Conservation (phyloP, 2,113 vertebrate species). For the Alexandromys fortis region DNA sequence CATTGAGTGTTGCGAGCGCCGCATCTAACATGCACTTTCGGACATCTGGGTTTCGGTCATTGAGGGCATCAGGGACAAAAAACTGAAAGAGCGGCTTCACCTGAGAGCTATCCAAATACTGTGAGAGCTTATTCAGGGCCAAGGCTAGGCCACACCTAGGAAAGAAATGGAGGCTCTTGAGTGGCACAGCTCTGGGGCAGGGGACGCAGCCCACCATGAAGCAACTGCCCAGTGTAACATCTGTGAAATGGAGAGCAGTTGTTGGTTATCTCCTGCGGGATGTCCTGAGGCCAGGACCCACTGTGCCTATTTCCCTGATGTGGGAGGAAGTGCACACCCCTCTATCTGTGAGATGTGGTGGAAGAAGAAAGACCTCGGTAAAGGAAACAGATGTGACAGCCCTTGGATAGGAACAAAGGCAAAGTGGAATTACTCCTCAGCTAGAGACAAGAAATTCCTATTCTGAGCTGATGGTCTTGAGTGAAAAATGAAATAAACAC, state of each 20-base stretch:
- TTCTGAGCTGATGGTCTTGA: neutral
- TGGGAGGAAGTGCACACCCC: neutral
- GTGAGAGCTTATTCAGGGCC: constrained; percentile 95
- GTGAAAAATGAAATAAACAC: neutral
- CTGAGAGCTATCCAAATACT: constrained; percentile 93
- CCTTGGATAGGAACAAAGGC: neutral
- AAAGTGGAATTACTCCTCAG: neutral
- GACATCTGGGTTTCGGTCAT: constrained; percentile 95
- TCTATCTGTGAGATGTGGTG: neutral
- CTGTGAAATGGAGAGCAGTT: neutral
- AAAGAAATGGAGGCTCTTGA: neutral
- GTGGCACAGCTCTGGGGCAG: neutral
- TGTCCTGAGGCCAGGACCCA: neutral
- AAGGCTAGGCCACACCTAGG: constrained; percentile 96
- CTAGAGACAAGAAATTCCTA: neutral
- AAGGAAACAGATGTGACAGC: neutral
- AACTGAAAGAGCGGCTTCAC: constrained; percentile 98
- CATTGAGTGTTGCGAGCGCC: constrained; percentile 95
- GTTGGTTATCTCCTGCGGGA: neutral
- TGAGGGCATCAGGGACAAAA: constrained; percentile 98
- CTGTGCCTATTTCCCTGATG: neutral
- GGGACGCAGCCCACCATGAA: neutral
- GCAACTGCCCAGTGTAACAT: neutral
- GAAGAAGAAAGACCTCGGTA: neutral
- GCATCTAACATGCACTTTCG: constrained; percentile 98